Percentiles rank a stretch among this genome's conserved stretches.
Evolutionary conservation across 1,140 invertebrate species (phyloP).

Genomic region (Drosophila willistoni): DNA sequence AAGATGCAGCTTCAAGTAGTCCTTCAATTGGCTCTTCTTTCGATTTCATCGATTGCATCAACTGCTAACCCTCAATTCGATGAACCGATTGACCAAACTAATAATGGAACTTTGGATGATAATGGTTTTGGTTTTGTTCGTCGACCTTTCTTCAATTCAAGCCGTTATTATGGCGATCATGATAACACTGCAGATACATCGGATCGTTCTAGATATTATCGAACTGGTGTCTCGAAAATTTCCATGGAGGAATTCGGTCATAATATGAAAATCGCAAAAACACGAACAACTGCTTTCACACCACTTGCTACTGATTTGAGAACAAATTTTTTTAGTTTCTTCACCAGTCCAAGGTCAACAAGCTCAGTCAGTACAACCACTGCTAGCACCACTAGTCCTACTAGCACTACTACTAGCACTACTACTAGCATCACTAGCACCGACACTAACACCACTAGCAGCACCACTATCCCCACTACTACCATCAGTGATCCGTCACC

Average conservation of each 20-base stretch:
- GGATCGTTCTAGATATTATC: background rate
- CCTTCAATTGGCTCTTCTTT: background rate
- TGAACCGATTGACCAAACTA: background rate
- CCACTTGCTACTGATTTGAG: background rate
- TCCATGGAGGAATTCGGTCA: background rate
- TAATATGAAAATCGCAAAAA: background rate
- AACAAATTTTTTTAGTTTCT: background rate
- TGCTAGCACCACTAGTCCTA: background rate
- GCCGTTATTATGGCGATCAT: background rate
- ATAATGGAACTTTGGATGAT: background rate
- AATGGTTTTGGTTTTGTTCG: background rate
- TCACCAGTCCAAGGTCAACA: background rate
- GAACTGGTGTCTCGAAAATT: background rate
- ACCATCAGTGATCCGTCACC: background rate
- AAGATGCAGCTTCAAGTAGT: background rate
- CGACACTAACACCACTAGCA: conserved; percentile 1
- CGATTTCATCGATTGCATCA: background rate
- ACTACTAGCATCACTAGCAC: background rate
- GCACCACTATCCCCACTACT: background rate
- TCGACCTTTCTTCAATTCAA: background rate
- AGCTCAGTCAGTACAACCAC: background rate
- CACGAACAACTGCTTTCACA: background rate
- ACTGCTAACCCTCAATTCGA: background rate
- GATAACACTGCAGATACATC: background rate
- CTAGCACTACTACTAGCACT: background rate